Base-by-base conservation (phyloP, 1,140 invertebrate species). In the Colletes latitarsis region DNA sequence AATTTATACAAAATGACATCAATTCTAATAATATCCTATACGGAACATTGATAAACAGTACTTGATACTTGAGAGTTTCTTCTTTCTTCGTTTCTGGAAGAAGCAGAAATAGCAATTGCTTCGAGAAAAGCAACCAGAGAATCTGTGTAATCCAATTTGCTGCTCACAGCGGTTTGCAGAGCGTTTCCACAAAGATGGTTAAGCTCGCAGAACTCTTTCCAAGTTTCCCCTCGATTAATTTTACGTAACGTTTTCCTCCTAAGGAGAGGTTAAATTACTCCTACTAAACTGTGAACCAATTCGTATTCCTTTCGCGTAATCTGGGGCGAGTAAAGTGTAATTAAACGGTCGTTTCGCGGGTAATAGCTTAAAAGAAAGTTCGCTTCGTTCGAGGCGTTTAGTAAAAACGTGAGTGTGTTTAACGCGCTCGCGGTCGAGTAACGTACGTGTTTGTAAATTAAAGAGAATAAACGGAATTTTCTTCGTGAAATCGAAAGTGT, bases 281-380 rank as follows among this genome's bases (percentile, higher is more conserved):
- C 57, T 6, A n/a, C 30, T 10, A 5, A 9, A 39, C 6, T 21
- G 67, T 77, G 70, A 77, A 58, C 21, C 14, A 43, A 60, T 70
- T 70, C 57, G 43, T 58, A 70, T 41, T 68, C 15, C 19, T 60
- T 62, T 21, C 66, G 39, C 64, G 43, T 49, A 70, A 52, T 70
- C 39, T 19, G 19, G n/a, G 12, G n/a, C 49, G 30, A 64, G 10
- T 57, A 15, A 5, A 30, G 46, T 39, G 70, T 66, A 73, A 66
- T 79, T 39, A 41, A 14, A 55, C 46, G 49, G 60, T 73, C 69
- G 69, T 67, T 80, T 67, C 12, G 52, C 19, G 66, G 41, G 19
- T 74, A 74, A 80, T 73, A 80, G 77, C 62, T 74, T 52, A 60
- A 74, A 66, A 57, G 77, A 58, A 66, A 67, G 21, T 53, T 57